These are phyloP conservation scores for Andrena minutula DNA, from an alignment of 2,888 invertebrate genomes.

Conservation along the genomic window DNA sequence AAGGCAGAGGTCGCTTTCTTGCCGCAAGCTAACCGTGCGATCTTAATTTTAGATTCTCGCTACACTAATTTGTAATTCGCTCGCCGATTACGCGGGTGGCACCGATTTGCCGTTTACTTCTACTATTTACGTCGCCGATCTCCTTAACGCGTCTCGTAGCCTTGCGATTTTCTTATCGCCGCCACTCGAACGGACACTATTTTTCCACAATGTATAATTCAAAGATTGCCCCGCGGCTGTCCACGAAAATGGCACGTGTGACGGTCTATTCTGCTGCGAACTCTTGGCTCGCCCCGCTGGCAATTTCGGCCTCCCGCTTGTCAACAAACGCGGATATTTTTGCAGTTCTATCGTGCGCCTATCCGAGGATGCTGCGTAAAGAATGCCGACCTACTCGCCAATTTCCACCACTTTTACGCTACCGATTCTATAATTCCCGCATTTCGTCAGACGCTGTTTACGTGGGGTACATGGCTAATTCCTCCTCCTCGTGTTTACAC, in stretches of 20 bases:
- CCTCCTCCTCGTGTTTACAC: not conserved
- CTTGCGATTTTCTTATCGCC: too few species aligned
- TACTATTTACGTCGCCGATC: not conserved
- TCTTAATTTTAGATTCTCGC: not conserved
- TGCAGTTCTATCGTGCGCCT: not conserved
- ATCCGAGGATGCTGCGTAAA: not conserved
- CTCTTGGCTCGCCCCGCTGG: not conserved
- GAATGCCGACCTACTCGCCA: not conserved
- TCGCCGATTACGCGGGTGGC: not conserved
- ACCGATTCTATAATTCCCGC: not conserved
- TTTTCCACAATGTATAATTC: not conserved
- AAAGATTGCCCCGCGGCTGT: not conserved
- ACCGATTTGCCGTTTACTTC: not conserved
- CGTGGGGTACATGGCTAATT: not conserved
- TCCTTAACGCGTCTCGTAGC: too few species aligned
- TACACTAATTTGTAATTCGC: slow-evolving; percentile 1
- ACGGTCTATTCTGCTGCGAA: not conserved
- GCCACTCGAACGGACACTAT: not conserved
- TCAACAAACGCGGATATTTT: slow-evolving; percentile 5
- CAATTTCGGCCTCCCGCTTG: slow-evolving; percentile 2
- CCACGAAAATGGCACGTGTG: not conserved
- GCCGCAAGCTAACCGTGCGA: not conserved
- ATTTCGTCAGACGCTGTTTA: not conserved
- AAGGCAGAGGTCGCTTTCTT: slow-evolving; percentile 5
- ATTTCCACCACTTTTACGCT: not conserved